Conservation (phyloP, 92 coral and sea anemone genomes). For the Plumapathes pennacea region DNA sequence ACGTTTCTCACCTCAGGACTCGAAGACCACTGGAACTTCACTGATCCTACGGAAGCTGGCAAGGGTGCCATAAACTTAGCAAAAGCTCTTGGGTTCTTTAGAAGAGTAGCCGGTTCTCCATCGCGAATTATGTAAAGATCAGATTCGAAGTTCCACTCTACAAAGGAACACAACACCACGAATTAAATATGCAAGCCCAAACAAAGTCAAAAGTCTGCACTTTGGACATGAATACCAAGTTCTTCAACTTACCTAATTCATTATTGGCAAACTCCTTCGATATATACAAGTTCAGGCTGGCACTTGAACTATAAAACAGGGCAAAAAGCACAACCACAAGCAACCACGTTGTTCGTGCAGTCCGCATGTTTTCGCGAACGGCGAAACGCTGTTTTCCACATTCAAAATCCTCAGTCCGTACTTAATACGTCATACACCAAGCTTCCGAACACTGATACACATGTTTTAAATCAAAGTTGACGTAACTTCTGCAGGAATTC, state of each 20-base stretch:
- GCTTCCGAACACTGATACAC: too few relatives aligned
- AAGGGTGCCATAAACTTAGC: slow-evolving; percentile 72
- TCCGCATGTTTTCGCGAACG: too few relatives aligned
- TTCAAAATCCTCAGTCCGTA: too few relatives aligned
- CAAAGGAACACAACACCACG: slow-evolving; percentile 22
- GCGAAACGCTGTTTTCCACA: too few relatives aligned
- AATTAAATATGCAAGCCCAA: slow-evolving; percentile 18
- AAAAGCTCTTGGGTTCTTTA: slow-evolving; percentile 64
- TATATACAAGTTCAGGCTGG: slow-evolving; percentile 64
- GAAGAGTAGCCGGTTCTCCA: slow-evolving; percentile 49
- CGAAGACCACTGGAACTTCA: slow-evolving; percentile 72
- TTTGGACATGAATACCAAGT: too few relatives aligned
- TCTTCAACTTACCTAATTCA: slow-evolving; percentile 80
- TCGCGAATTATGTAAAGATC: slow-evolving; percentile 57
- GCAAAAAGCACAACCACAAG: slow-evolving; percentile 31
- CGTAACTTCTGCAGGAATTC: too few relatives aligned
- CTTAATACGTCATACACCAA: too few relatives aligned
- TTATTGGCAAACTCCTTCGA: slow-evolving; percentile 62
- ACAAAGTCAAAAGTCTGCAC: too few relatives aligned
- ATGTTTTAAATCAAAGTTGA: too few relatives aligned
- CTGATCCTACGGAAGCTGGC: slow-evolving; percentile 36
- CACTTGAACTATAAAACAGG: slow-evolving; percentile 19
- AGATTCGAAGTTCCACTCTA: slow-evolving; percentile 71
- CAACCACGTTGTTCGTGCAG: slow-evolving; percentile 47
- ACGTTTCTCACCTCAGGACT: slow-evolving; percentile 79